These are phyloP conservation scores for Ceratoteleas bidentatus DNA, from an alignment of 1,140 invertebrate genomes.

Conservation along the genomic window DNA sequence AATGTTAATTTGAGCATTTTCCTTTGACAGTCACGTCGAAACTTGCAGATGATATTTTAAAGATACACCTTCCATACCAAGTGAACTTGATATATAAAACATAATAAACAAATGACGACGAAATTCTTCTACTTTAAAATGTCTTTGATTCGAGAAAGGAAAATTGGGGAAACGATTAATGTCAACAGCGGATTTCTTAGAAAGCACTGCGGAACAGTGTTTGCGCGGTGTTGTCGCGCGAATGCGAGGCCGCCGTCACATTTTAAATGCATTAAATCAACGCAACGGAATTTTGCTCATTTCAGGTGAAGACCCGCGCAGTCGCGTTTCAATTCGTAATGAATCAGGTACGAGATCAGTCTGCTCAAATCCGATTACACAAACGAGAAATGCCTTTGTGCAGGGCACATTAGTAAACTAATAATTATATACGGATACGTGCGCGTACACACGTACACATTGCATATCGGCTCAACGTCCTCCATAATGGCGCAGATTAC, in stretches of 20 bases:
- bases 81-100: too few species aligned
- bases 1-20: too few species aligned
- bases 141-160: too few species aligned
- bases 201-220: too few species aligned
- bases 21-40: too few species aligned
- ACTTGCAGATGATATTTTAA: too few species aligned
- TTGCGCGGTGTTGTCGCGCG: too few species aligned
- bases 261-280: slow-evolving; percentile 58
- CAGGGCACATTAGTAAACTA: slow-evolving; percentile 58
- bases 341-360: slow-evolving; percentile 62
- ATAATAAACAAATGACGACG: too few species aligned
- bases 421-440: slow-evolving; percentile 57
- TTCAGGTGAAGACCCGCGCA: slow-evolving; percentile 35
- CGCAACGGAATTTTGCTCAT: slow-evolving; percentile 37
- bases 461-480: slow-evolving; percentile 58
- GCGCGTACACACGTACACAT: slow-evolving; percentile 44
- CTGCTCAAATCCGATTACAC: slow-evolving; percentile 67
- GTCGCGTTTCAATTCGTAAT: slow-evolving; percentile 67
- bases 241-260: slow-evolving; percentile 9
- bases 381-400: slow-evolving; percentile 62
- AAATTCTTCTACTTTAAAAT: too few species aligned
- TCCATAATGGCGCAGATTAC: slow-evolving; percentile 61
- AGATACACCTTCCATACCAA: too few species aligned
- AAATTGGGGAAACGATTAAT: too few species aligned
- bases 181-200: too few species aligned